Conservation (phyloP, 2,888 invertebrate genomes). For the Xestia ashworthii region DNA sequence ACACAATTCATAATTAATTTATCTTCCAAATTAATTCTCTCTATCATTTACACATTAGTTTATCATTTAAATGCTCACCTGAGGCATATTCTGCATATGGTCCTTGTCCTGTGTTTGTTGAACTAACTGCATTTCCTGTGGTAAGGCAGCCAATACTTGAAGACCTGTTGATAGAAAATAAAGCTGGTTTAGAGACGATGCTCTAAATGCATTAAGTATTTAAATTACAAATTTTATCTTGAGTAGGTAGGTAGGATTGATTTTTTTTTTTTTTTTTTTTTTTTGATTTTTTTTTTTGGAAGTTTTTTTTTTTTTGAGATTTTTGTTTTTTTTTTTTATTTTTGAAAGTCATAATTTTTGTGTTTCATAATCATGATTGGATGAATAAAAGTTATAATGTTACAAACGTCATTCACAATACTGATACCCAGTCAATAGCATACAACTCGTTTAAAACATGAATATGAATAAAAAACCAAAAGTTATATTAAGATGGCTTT, state of each 20-base stretch:
- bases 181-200: neutral
- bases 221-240: neutral
- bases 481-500: slow-evolving; percentile 1
- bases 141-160: slow-evolving; percentile 93
- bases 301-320: neutral
- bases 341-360: neutral
- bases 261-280: neutral
- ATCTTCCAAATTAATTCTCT: neutral
- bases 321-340: neutral
- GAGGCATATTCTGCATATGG: slow-evolving; percentile 76
- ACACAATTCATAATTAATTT: neutral
- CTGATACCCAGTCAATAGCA: neutral
- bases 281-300: neutral
- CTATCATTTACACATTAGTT: neutral
- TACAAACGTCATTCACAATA: neutral
- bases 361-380: neutral
- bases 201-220: neutral
- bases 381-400: neutral
- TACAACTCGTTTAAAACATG: slow-evolving; percentile 1
- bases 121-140: slow-evolving; percentile 93
- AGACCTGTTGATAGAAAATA: slow-evolving; percentile 83
- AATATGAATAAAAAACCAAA: neutral
- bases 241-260: too few species aligned
- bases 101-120: slow-evolving; percentile 79
- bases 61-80: slow-evolving; percentile 71